Evolutionary conservation across 2,113 vertebrate species (phyloP).

Genomic region (Elgaria multicarinata): DNA sequence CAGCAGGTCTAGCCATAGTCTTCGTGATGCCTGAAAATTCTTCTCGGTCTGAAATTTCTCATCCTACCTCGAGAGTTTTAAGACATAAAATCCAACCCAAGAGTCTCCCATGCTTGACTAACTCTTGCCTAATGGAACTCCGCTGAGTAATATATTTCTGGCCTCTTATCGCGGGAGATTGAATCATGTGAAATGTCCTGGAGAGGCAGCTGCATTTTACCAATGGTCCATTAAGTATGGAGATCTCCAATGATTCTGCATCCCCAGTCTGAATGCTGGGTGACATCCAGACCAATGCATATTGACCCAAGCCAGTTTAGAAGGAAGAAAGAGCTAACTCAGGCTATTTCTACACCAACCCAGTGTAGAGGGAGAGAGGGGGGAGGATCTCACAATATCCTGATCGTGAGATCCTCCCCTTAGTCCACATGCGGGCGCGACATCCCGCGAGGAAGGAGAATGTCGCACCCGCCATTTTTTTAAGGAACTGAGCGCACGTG

Average conservation of each 20-base stretch:
- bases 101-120: constrained; percentile 45
- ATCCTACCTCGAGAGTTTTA: neutral
- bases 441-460: no score
- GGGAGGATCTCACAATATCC: no score
- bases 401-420: no score
- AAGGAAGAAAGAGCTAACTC: neutral
- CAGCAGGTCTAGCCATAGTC: no score
- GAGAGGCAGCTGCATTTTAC: constrained; percentile 57
- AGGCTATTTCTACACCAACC: no score
- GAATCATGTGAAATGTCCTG: constrained; percentile 51
- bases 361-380: no score
- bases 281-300: constrained; percentile 51
- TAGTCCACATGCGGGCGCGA: no score
- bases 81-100: constrained; percentile 55
- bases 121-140: constrained; percentile 26
- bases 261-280: constrained; percentile 45
- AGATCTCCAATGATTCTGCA: constrained; percentile 66
- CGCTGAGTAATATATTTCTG: constrained; percentile 56
- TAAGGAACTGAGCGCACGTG: no score
- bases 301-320: constrained; percentile 20
- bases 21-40: no score
- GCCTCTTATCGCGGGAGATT: constrained; percentile 18
- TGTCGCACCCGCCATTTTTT: no score
- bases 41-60: neutral
- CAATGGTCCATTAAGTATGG: constrained; percentile 26